Conservation (phyloP, 2,888 invertebrate genomes). For the Maniola hyperantus region DNA sequence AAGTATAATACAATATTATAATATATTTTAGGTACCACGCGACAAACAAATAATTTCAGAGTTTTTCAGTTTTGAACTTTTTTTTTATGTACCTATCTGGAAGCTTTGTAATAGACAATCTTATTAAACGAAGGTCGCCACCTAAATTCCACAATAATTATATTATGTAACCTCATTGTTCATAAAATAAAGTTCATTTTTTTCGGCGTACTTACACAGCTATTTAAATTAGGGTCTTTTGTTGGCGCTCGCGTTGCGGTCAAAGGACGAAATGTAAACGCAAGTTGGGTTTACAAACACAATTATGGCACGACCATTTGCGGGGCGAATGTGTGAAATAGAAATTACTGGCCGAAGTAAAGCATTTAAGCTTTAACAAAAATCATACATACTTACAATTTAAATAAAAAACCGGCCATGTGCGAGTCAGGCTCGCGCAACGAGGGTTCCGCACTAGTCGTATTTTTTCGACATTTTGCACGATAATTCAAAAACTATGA, state of each 20-base stretch:
- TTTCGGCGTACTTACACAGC: neutral
- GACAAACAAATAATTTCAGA: too few relatives aligned
- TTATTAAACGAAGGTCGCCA: neutral
- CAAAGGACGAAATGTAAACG: slow-evolving; percentile 24
- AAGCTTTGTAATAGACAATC: too few relatives aligned
- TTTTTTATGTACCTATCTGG: too few relatives aligned
- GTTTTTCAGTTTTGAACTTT: too few relatives aligned
- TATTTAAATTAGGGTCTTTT: slow-evolving; percentile 9
- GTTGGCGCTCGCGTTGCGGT: slow-evolving; percentile 9
- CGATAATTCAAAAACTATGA: too few relatives aligned
- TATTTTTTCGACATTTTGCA: too few relatives aligned
- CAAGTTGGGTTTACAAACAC: slow-evolving; percentile 20
- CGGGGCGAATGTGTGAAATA: slow-evolving; percentile 17
- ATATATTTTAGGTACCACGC: too few relatives aligned
- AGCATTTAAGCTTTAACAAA: slow-evolving; percentile 17
- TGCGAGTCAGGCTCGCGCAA: too few relatives aligned
- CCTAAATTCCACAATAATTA: neutral
- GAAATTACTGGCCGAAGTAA: slow-evolving; percentile 12
- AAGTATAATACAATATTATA: too few relatives aligned
- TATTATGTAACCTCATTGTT: neutral
- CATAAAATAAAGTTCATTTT: neutral
- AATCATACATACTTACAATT: neutral
- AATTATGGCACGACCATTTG: slow-evolving; percentile 18
- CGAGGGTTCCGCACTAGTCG: too few relatives aligned
- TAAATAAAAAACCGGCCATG: neutral